Conservation (phyloP, 2,888 invertebrate genomes). For the Abrostola tripartita region DNA sequence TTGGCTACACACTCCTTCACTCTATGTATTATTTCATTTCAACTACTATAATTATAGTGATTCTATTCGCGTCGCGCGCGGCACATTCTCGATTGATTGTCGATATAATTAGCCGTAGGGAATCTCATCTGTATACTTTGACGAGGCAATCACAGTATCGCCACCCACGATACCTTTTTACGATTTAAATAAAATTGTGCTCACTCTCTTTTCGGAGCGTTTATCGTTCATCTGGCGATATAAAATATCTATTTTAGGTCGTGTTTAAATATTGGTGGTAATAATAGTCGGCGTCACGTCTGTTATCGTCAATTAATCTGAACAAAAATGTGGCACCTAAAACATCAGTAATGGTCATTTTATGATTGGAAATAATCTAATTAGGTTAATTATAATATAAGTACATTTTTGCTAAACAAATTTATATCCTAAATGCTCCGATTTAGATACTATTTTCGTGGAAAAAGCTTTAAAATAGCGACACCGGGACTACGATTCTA, state of each 20-base stretch:
- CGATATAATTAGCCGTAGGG: conserved; percentile 70
- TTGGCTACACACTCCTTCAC: conserved; percentile 43
- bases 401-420: not conserved
- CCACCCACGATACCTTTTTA: conserved; percentile 54
- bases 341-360: conserved; percentile 27
- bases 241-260: conserved; percentile 62
- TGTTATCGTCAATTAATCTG: conserved; percentile 51
- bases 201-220: conserved; percentile 52
- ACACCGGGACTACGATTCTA: too few species aligned
- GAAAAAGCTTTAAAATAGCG: too few species aligned
- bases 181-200: conserved; percentile 53
- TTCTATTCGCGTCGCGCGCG: conserved; percentile 68
- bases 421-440: too few species aligned
- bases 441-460: too few species aligned
- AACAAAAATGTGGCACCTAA: conserved; percentile 40
- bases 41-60: conserved; percentile 59
- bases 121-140: conserved; percentile 52
- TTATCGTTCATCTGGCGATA: conserved; percentile 61
- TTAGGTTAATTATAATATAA: conserved; percentile 36
- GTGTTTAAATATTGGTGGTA: conserved; percentile 53
- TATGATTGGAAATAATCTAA: conserved; percentile 37
- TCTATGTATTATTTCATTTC: conserved; percentile 61
- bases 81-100: conserved; percentile 76
- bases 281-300: conserved; percentile 49
- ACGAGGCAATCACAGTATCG: conserved; percentile 47